Conservation (phyloP, 1,140 invertebrate species). For the Eurosta solidaginis region DNA sequence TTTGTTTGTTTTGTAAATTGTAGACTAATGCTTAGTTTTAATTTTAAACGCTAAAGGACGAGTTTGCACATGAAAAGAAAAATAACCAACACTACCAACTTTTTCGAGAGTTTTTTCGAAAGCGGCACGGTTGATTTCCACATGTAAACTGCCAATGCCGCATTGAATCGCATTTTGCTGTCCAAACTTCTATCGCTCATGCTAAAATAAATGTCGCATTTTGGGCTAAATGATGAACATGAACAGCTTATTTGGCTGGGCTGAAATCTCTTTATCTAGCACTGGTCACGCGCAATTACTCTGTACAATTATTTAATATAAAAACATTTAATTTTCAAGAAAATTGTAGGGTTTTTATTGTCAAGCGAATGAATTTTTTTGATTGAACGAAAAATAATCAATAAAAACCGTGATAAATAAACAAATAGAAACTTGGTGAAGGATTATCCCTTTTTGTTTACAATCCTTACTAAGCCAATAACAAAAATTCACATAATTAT, state of each 20-base stretch:
- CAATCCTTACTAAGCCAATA: not conserved
- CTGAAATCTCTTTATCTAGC: not conserved
- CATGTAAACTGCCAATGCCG: no score
- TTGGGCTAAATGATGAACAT: not conserved
- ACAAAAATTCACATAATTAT: not conserved
- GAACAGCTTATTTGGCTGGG: not conserved
- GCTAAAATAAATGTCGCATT: not conserved
- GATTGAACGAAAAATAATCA: not conserved
- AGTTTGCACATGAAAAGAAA: no score
- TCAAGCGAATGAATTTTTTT: not conserved
- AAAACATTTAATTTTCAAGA: not conserved
- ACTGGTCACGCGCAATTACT: not conserved
- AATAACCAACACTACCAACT: no score
- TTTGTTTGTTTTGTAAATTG: no score
- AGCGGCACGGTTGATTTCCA: no score
- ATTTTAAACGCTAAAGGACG: no score
- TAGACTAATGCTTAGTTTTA: no score
- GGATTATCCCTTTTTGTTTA: not conserved
- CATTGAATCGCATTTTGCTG: no score
- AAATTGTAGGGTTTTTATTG: not conserved
- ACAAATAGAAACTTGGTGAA: conserved; percentile 22
- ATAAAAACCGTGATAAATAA: conserved; percentile 2
- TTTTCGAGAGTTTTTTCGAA: no score
- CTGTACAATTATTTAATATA: not conserved
- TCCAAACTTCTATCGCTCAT: no score